Conservation (phyloP, 2,888 invertebrate species). For the Coecobrya sp. region DNA sequence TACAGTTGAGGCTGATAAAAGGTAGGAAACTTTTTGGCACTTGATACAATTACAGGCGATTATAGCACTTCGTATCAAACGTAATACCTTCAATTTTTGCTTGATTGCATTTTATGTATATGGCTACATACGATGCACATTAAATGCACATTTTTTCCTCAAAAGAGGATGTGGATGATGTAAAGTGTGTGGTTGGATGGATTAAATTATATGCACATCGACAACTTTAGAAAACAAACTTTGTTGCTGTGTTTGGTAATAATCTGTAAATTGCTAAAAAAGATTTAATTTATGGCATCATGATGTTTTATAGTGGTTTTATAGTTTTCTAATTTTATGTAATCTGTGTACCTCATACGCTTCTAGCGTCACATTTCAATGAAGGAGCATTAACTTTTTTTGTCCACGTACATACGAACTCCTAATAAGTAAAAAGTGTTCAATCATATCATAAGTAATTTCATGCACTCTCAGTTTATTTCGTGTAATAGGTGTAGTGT, state of each 20-base stretch:
- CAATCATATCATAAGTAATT: constrained; percentile 27
- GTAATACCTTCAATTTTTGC: constrained; percentile 30
- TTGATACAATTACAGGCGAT: constrained; percentile 32
- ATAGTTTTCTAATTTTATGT: constrained; percentile 66
- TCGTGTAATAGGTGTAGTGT: not conserved
- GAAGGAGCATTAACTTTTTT: constrained; percentile 54
- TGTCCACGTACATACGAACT: constrained; percentile 25
- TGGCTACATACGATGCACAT: not conserved
- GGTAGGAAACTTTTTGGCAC: constrained; percentile 39
- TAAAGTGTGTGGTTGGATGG: constrained; percentile 59
- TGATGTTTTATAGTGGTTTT: constrained; percentile 47
- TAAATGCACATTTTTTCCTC: constrained; percentile 44
- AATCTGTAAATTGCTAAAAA: constrained; percentile 46
- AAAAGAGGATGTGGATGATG: constrained; percentile 65
- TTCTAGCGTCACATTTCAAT: constrained; percentile 29
- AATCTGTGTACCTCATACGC: constrained; percentile 31
- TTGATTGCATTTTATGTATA: constrained; percentile 54
- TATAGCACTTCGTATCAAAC: not conserved
- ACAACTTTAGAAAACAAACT: constrained; percentile 73
- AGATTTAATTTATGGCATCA: constrained; percentile 25
- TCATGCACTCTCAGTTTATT: not conserved
- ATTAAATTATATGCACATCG: constrained; percentile 70
- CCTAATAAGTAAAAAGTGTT: constrained; percentile 12
- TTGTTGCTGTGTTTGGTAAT: constrained; percentile 40
- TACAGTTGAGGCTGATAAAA: too few relatives aligned